A percentile compares a stretch with the other conserved stretches of the same genome.
Evolutionary conservation across 2,888 invertebrate genomes (phyloP).

Genomic region (Acanthopleura granulata): DNA sequence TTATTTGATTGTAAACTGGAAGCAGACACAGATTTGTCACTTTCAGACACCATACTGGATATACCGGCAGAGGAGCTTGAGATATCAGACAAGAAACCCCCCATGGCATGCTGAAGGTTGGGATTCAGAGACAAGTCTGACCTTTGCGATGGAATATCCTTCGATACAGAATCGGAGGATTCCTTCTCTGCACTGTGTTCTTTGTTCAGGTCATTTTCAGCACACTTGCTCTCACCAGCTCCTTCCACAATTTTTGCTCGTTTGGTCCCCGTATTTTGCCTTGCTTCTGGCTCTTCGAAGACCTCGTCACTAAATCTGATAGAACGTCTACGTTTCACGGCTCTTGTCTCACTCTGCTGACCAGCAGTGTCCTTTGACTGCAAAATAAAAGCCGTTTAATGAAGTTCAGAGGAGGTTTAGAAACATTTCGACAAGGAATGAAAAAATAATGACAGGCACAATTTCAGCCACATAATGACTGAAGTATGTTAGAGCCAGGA

Average conservation of each 20-base stretch:
- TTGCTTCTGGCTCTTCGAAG: background rate
- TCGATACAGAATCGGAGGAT: background rate
- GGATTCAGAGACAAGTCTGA: background rate
- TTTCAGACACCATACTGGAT: background rate
- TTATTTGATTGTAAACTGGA: background rate
- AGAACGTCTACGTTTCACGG: background rate
- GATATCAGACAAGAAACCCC: background rate
- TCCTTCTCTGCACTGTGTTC: background rate
- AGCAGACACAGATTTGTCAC: background rate
- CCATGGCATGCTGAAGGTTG: background rate
- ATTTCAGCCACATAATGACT: no score
- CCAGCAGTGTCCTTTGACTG: no score
- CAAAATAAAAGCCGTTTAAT: no score
- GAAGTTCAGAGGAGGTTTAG: no score
- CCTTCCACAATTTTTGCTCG: background rate
- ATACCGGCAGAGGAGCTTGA: background rate
- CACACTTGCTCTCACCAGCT: background rate
- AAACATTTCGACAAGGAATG: no score
- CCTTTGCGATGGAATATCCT: background rate
- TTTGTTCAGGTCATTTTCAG: background rate
- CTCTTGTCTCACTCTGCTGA: no score
- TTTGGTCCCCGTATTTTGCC: background rate
- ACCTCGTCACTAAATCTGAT: constrained; percentile 13
- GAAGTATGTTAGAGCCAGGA: no score
- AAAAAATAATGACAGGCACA: no score